A percentile compares a stretch with the other conserved stretches of the same genome.
phyloP scores from a whole-genome alignment of 2,888 invertebrate genomes.

The Pristionchus fissidentatus region DNA sequence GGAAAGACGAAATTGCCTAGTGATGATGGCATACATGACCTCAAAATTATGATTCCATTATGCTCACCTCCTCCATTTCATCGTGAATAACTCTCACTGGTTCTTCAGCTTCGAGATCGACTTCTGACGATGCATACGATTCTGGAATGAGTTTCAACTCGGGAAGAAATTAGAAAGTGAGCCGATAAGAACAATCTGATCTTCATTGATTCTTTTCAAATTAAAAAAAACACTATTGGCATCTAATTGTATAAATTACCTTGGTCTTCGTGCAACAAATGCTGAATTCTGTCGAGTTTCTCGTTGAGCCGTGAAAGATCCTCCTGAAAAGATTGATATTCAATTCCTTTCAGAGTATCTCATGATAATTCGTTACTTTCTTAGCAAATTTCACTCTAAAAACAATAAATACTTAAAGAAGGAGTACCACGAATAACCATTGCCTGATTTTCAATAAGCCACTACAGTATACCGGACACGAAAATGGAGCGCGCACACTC shows the following conservation, averaged over 20 bases:
- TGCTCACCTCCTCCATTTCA: not conserved
- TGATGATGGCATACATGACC: too few relatives aligned
- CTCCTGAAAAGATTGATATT: not conserved
- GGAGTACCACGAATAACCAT: too few relatives aligned
- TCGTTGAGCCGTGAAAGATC: slow-evolving; percentile 34
- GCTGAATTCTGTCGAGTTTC: slow-evolving; percentile 21
- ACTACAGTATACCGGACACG: too few relatives aligned
- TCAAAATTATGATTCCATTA: not conserved
- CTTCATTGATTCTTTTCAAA: not conserved
- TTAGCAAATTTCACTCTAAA: too few relatives aligned
- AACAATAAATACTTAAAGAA: too few relatives aligned
- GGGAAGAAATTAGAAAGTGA: too few relatives aligned
- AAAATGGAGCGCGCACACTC: too few relatives aligned
- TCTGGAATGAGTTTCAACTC: too few relatives aligned
- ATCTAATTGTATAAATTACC: slow-evolving; percentile 2
- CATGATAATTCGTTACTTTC: too few relatives aligned
- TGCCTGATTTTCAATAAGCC: too few relatives aligned
- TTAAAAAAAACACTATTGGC: not conserved
- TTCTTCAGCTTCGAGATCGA: not conserved
- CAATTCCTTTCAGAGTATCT: not conserved
- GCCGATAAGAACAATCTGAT: not conserved
- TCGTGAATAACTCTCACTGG: not conserved
- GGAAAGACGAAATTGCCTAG: not conserved
- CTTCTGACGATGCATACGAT: not conserved
- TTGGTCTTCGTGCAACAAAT: slow-evolving; percentile 4